Evolutionary conservation across 2,888 invertebrate species (phyloP), one percentile per base, ranked within the genome.

Genomic region (Athetis lepigone): DNA sequence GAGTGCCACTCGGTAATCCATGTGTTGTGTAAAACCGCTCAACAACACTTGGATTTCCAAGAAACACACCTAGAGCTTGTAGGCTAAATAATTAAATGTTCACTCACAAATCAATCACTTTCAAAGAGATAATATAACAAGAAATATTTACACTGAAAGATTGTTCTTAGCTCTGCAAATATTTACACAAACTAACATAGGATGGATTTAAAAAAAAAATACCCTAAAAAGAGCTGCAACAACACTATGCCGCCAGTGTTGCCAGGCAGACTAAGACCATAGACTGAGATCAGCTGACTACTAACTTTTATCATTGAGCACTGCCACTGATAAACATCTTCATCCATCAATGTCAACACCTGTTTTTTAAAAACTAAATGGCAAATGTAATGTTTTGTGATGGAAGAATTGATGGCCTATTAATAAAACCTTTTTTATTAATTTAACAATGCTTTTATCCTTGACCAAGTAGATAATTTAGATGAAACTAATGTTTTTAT

Each of bases 321-420:
- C 68, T 81, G 85, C 84, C 36, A 68, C 68, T 81, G 85, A 84
- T 87, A 87, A 86, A 70, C 65, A 77, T 45, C 43, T 63, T 69
- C 75, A 90, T 90, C 87, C 80, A 88, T 91, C 91, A 90, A 79
- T 87, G 88, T 88, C 89, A 87, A 68, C 59, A 59, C 7, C 33
- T 11, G 39, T 56, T 59, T 43, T 49, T 29, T 16, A 23, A 64
- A 43, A 75, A 61, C 0, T 27, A 65, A 51, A 43, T 33, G 11
- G 19, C 4, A 36, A 55, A 40, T 19, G 21, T 39, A 5, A 21
- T 27, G 5, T 27, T 9, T 33, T 45, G 4, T n/a, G 13, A 36
- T 27, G 45, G 36, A 45, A 16, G 6, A 27, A 36, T 33, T 39
- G 7, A 6, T 47, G 4, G 7, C 16, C 9, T 19, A 8, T 6